Percentiles rank a stretch among this genome's conserved stretches.
These are phyloP conservation scores for Chanos chanos DNA, from an alignment of 2,797 vertebrate genomes.

Conservation along the genomic window DNA sequence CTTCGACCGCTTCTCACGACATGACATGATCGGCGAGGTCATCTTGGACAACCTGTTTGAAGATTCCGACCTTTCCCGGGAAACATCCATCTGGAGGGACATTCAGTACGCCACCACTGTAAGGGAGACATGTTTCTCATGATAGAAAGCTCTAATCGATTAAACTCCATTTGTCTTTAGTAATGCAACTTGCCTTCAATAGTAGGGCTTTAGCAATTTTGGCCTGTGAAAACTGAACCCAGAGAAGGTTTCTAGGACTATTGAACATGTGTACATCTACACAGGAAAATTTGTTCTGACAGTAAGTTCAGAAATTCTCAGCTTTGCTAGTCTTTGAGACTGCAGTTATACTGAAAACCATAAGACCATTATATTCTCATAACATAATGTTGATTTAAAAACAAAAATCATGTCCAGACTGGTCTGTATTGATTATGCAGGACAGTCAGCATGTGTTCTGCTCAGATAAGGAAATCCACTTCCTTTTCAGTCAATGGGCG, in stretches of 20 bases:
- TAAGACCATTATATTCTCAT: too few species aligned
- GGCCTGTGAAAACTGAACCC: too few species aligned
- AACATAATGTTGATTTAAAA: too few species aligned
- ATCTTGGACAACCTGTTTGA: constrained; percentile 95
- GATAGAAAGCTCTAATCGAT: too few species aligned
- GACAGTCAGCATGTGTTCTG: constrained; percentile 17
- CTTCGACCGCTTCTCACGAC: constrained; percentile 95
- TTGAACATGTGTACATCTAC: neutral
- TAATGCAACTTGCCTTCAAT: too few species aligned
- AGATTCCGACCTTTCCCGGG: constrained; percentile 88
- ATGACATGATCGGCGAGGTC: constrained; percentile 98
- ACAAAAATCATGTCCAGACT: too few species aligned
- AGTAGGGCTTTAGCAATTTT: too few species aligned
- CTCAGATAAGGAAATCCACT: constrained; percentile 27
- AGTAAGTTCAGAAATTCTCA: neutral
- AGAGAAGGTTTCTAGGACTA: too few species aligned
- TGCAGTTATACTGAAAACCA: neutral
- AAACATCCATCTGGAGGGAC: constrained; percentile 94
- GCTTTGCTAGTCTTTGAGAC: neutral
- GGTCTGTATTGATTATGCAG: neutral
- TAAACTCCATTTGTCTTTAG: too few species aligned
- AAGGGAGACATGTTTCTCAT: constrained; percentile 62
- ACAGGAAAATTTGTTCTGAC: constrained; percentile 3
- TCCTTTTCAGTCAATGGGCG: too few species aligned
- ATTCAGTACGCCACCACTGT: constrained; percentile 93